Conservation (phyloP, 2,888 invertebrate genomes). For the Tenthredo livida region DNA sequence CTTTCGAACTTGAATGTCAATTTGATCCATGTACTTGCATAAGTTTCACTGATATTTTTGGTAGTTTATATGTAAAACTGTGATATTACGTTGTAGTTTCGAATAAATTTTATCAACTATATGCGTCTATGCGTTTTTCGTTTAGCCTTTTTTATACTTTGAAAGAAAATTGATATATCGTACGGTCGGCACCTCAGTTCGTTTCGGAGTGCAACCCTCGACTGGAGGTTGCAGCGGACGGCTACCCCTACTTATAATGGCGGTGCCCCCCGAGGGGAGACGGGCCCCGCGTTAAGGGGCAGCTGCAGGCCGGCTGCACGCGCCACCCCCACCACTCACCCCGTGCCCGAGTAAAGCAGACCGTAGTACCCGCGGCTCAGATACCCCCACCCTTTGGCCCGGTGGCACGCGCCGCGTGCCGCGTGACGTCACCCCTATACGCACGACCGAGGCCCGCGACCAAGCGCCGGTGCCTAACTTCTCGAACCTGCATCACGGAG, state of each 20-base stretch:
- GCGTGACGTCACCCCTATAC: slow-evolving; percentile 72
- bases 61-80: not conserved
- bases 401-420: slow-evolving; percentile 74
- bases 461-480: slow-evolving; percentile 68
- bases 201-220: slow-evolving; percentile 74
- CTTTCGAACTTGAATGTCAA: slow-evolving; percentile 8
- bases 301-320: slow-evolving; percentile 78
- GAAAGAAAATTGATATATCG: not conserved
- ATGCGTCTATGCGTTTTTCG: not conserved
- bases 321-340: slow-evolving; percentile 80
- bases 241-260: slow-evolving; percentile 78
- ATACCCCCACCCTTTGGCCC: slow-evolving; percentile 37
- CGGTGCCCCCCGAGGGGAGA: slow-evolving; percentile 61
- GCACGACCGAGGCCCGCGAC: slow-evolving; percentile 63
- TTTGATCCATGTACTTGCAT: not conserved
- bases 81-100: not conserved
- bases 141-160: not conserved
- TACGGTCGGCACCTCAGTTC: slow-evolving; percentile 25
- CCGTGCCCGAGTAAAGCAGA: slow-evolving; percentile 58
- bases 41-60: not conserved
- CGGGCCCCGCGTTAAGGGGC: slow-evolving; percentile 65
- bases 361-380: slow-evolving; percentile 37
- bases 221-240: slow-evolving; percentile 74
- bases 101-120: not conserved
- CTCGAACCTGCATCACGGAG: slow-evolving; percentile 72